A percentile compares a stretch with the other conserved stretches of the same genome.
These are phyloP conservation scores for Pseudolycoriella hygida DNA, from an alignment of 2,888 invertebrate genomes.

Conservation along the genomic window DNA sequence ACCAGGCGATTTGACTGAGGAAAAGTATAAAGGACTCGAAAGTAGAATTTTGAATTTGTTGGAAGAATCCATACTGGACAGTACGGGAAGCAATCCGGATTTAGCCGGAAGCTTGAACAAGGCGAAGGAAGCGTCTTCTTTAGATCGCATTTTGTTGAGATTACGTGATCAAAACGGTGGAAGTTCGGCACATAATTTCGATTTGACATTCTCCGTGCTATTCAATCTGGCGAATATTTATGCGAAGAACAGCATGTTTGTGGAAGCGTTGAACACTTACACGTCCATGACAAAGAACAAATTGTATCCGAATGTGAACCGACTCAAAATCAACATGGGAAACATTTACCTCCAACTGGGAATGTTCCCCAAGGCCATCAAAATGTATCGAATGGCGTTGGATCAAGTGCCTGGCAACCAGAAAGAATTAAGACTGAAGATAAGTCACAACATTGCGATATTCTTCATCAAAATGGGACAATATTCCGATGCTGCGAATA, in stretches of 20 bases:
- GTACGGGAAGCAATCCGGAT: constrained; percentile 14
- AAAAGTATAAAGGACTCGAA: constrained; percentile 79
- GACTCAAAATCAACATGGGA: constrained; percentile 94
- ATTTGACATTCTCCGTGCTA: constrained; percentile 85
- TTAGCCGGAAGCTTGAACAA: constrained; percentile 49
- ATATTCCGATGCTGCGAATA: constrained; percentile 88
- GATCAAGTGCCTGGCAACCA: constrained; percentile 91
- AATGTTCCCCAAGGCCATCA: constrained; percentile 83
- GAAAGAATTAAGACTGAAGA: constrained; percentile 83
- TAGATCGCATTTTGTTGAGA: constrained; percentile 76
- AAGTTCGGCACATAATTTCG: constrained; percentile 83
- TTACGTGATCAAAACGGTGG: constrained; percentile 83
- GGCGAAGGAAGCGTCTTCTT: constrained; percentile 90
- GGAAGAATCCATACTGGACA: constrained; percentile 70
- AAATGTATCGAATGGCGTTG: constrained; percentile 95
- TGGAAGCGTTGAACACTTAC: constrained; percentile 91
- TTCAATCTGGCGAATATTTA: constrained; percentile 95
- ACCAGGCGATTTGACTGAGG: constrained; percentile 43
- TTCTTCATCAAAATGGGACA: constrained; percentile 91
- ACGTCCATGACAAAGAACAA: constrained; percentile 86
- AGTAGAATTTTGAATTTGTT: constrained; percentile 73
- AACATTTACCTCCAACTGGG: constrained; percentile 94
- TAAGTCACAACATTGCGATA: constrained; percentile 89
- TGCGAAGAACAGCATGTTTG: constrained; percentile 82
- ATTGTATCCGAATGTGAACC: constrained; percentile 82